Evolutionary conservation across 2,113 vertebrate genomes (phyloP).

Genomic region (Clupea harengus): DNA sequence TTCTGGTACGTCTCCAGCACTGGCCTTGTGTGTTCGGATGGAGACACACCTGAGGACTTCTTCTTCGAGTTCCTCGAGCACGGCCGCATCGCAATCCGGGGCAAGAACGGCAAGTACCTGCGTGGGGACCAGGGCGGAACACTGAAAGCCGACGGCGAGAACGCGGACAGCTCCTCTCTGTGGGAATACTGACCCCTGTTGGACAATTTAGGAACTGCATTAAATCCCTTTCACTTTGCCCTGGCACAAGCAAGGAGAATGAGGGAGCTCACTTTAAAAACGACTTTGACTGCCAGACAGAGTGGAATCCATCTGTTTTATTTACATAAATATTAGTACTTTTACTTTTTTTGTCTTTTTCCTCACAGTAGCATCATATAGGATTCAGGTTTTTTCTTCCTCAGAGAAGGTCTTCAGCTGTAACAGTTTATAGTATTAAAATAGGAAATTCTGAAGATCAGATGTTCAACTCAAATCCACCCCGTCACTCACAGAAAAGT

Average conservation of each 20-base stretch:
- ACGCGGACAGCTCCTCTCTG: conserved; percentile 75
- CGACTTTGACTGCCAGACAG: background rate
- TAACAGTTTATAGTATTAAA: background rate
- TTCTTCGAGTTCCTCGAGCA: conserved; percentile 84
- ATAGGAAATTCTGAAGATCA: background rate
- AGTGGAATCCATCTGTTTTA: background rate
- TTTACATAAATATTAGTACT: background rate
- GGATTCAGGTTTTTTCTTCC: background rate
- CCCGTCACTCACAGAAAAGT: background rate
- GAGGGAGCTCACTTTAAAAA: background rate
- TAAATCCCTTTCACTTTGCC: background rate
- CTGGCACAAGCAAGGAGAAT: background rate
- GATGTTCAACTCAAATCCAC: background rate
- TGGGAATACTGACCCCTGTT: conserved; percentile 86
- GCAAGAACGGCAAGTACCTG: conserved; percentile 84
- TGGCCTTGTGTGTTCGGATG: conserved; percentile 85
- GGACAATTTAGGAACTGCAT: conserved; percentile 27
- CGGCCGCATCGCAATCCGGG: conserved; percentile 85
- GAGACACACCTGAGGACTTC: conserved; percentile 87
- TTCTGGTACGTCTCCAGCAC: conserved; percentile 89
- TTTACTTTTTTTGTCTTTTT: background rate
- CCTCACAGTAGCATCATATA: background rate
- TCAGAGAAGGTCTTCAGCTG: background rate
- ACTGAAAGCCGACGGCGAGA: conserved; percentile 82
- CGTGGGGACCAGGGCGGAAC: conserved; percentile 88